phyloP scores from a whole-genome alignment of 2,888 invertebrate genomes.

The Ophion slaviceki region DNA sequence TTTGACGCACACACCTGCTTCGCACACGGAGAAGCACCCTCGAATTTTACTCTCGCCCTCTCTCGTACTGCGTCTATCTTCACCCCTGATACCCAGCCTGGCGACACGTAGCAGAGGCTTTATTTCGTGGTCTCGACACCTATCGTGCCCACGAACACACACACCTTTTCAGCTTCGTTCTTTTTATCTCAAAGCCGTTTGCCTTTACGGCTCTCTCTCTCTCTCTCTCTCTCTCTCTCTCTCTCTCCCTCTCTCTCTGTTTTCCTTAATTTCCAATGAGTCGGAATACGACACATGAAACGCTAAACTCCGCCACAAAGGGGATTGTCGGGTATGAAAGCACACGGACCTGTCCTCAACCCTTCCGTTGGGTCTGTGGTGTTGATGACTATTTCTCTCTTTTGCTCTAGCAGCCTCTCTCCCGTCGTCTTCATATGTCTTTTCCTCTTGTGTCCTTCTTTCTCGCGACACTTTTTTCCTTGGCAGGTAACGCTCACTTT shows the following conservation, averaged over 20 bases:
- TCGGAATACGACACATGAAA: slow-evolving; percentile 83
- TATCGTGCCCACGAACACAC: slow-evolving; percentile 49
- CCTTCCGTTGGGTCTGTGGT: slow-evolving; percentile 28
- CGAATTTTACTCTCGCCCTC: slow-evolving; percentile 55
- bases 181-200: slow-evolving; percentile 81
- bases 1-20: slow-evolving; percentile 66
- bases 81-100: slow-evolving; percentile 59
- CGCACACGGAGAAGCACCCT: slow-evolving; percentile 61
- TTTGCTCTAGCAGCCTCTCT: slow-evolving; percentile 43
- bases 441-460: background rate
- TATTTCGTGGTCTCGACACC: slow-evolving; percentile 68
- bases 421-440: background rate
- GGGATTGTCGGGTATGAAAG: slow-evolving; percentile 71
- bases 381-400: slow-evolving; percentile 55
- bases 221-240: slow-evolving; percentile 68
- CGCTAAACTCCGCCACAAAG: slow-evolving; percentile 82
- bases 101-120: slow-evolving; percentile 41
- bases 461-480: slow-evolving; percentile 21
- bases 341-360: slow-evolving; percentile 41
- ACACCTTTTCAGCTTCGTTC: slow-evolving; percentile 49
- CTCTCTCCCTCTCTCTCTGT: slow-evolving; percentile 69
- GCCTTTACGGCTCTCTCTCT: slow-evolving; percentile 75
- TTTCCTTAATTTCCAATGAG: slow-evolving; percentile 83
- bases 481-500: slow-evolving; percentile 30
- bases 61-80: slow-evolving; percentile 32